Conservation (phyloP, 2,797 vertebrate species). For the Argyrosomus regius region DNA sequence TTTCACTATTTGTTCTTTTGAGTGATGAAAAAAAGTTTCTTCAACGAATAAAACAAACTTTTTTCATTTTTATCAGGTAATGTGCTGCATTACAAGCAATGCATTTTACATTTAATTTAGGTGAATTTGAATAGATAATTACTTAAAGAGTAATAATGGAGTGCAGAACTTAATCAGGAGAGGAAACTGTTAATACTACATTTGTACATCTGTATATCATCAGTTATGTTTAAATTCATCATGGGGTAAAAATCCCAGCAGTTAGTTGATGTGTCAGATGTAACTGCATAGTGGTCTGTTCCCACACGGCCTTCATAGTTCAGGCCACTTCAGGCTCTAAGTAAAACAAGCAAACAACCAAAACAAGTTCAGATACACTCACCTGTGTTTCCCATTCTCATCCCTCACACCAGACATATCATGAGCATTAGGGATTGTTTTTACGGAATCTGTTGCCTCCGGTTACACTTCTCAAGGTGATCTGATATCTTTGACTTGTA, state of each 20-base stretch:
- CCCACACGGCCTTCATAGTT: not conserved
- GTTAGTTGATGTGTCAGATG: not conserved
- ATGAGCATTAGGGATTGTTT: not conserved
- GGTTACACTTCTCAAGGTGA: not conserved
- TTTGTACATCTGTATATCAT: not conserved
- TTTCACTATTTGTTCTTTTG: conserved; percentile 13
- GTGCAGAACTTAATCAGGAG: not conserved
- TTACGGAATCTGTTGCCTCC: not conserved
- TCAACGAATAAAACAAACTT: not conserved
- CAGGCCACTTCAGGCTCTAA: not conserved
- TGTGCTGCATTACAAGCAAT: not conserved
- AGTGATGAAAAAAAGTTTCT: conserved; percentile 18
- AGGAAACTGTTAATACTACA: not conserved
- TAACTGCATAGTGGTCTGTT: not conserved
- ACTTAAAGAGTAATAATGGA: not conserved
- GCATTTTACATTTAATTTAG: not conserved
- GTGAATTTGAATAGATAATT: not conserved
- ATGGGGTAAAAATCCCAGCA: not conserved
- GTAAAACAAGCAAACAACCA: too few relatives aligned
- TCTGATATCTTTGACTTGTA: not conserved
- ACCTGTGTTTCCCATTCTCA: not conserved
- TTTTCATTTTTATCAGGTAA: not conserved
- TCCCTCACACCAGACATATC: not conserved
- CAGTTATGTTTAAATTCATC: not conserved
- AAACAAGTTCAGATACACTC: not conserved